These are phyloP conservation scores for Centrocercus urophasianus DNA, from an alignment of 2,113 vertebrate species.

Conservation along the genomic window DNA sequence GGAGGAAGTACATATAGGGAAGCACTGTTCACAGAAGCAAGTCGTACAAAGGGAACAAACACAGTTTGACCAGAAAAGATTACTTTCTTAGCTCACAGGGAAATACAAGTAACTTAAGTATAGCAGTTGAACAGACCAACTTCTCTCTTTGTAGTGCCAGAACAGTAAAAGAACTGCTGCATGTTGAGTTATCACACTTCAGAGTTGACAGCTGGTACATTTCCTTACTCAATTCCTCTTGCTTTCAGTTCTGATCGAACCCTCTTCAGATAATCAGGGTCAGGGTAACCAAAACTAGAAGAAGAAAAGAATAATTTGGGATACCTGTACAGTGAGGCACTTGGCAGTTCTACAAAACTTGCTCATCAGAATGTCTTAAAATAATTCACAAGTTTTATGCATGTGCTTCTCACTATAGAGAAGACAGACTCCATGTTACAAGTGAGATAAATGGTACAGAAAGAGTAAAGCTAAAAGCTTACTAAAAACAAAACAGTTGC, in stretches of 20 bases:
- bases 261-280: conserved; percentile 74
- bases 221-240: conserved; percentile 79
- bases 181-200: neutral
- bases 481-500: neutral
- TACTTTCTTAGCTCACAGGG: neutral
- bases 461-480: neutral
- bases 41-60: neutral
- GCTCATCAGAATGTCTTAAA: neutral
- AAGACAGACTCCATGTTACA: neutral
- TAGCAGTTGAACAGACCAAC: neutral
- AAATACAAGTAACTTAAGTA: neutral
- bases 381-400: neutral
- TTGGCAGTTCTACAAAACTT: neutral
- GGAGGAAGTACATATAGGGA: neutral
- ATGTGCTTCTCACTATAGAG: neutral
- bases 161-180: neutral
- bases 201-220: neutral
- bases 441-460: neutral
- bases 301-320: conserved; percentile 6
- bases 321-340: neutral
- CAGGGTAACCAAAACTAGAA: conserved; percentile 81
- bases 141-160: neutral
- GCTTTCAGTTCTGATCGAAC: conserved; percentile 80
- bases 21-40: neutral
- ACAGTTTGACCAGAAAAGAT: neutral